A percentile compares a stretch with the other conserved stretches of the same genome.
These are phyloP conservation scores for Elymnias hypermnestra DNA, from an alignment of 1,140 invertebrate genomes.

Conservation along the genomic window DNA sequence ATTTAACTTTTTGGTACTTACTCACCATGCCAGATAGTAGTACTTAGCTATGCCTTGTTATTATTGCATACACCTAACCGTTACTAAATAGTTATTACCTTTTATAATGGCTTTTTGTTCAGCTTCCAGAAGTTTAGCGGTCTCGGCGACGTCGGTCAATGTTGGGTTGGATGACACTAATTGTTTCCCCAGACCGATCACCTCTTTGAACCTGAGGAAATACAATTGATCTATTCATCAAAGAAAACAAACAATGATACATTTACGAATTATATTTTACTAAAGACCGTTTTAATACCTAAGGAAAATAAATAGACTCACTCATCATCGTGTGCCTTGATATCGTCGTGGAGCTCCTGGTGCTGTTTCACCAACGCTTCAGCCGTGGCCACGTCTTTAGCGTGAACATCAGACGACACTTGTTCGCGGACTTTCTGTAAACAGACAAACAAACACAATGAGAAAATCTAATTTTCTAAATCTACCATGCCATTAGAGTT, in stretches of 20 bases:
- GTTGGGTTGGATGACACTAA: slow-evolving; percentile 83
- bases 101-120: slow-evolving; percentile 86
- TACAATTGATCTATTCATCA: too few relatives aligned
- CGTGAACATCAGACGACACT: slow-evolving; percentile 88
- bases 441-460: not conserved
- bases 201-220: slow-evolving; percentile 83
- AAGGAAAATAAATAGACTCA: slow-evolving; percentile 57
- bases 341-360: slow-evolving; percentile 93
- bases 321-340: slow-evolving; percentile 93
- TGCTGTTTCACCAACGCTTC: slow-evolving; percentile 94
- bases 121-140: slow-evolving; percentile 83
- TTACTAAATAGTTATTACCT: slow-evolving; percentile 71
- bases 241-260: not conserved
- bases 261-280: too few relatives aligned
- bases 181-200: slow-evolving; percentile 86
- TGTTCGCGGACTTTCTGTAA: slow-evolving; percentile 83
- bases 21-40: too few relatives aligned
- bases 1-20: too few relatives aligned
- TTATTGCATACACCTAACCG: too few relatives aligned
- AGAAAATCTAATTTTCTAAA: not conserved
- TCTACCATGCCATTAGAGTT: not conserved
- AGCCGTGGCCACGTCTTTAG: slow-evolving; percentile 92
- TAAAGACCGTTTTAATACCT: too few relatives aligned
- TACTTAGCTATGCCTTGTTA: too few relatives aligned
- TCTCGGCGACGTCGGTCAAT: slow-evolving; percentile 82